Base-by-base conservation (phyloP, 1,140 invertebrate genomes). In the Drosophila lowei region DNA sequence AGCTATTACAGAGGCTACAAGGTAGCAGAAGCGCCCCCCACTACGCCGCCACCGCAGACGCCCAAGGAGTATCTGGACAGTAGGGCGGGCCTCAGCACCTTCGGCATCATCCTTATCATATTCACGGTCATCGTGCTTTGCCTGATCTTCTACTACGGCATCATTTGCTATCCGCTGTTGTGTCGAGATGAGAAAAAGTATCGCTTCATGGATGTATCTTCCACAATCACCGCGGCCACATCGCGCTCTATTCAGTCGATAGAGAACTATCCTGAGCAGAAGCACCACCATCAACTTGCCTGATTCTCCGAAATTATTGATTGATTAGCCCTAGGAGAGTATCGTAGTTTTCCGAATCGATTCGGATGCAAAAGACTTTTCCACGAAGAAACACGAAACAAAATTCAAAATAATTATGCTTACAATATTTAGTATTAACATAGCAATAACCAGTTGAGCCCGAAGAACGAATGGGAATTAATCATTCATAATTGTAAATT, bases 121-220 rank as follows among this genome's bases (percentile, higher is more conserved):
- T 89, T 94, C 6, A 91, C 91, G 21, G 73, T 93, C 7, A 92
- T 94, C 49, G 68, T 94, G n/a, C 72, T 92, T 11, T 92, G 92
- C n/a, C 91, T 93, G 48, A 92, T 92, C 6, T 92, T 93, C 49
- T 94, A 94, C 78, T 94, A 94, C 72, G 93, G 93, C 63, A 92
- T 93, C 25, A 92, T 94, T 63, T 94, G 94, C 74, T 94, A 94
- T 89, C 93, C 93, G 8, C 91, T 93, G 54, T 64, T 94, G 11
- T 94, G 93, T 72, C 92, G 93, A 61, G 93, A 93, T 58, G 92
- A 93, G 59, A 91, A 92, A 53, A 94, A 93, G 65, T 94, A 94
- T 91, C 92, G 94, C 61, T 92, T 93, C 62, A 94, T 94, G 89
- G 92, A 93, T 60, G 83, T 93, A 21, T 92, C 93, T 2, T 92